Percentiles rank a stretch among this genome's conserved stretches.
These are phyloP conservation scores for Bradypus variegatus DNA, from an alignment of 2,797 vertebrate species.

Conservation along the genomic window DNA sequence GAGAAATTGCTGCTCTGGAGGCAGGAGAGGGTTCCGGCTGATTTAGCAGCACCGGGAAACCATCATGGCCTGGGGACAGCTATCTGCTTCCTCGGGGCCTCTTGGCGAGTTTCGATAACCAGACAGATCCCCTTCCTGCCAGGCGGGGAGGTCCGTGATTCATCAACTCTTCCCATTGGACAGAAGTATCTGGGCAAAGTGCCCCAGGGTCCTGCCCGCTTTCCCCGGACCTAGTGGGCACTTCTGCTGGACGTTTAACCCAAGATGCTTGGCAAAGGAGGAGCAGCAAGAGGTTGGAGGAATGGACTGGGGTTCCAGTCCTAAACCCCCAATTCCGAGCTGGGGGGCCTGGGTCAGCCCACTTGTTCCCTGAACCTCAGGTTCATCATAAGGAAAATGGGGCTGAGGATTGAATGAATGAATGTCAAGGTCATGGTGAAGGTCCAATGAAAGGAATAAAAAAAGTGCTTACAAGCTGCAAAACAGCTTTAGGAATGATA, in stretches of 20 bases:
- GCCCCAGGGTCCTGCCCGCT: rapidly evolving
- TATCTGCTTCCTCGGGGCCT: background rate
- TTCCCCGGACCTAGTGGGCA: background rate
- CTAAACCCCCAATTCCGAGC: background rate
- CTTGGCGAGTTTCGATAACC: background rate
- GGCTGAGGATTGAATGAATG: background rate
- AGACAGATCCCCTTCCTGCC: background rate
- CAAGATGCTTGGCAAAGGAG: background rate
- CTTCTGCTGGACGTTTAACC: background rate
- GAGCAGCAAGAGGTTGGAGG: no score
- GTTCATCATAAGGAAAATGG: background rate
- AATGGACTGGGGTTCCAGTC: background rate
- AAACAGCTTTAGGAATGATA: background rate
- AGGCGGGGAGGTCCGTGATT: rapidly evolving
- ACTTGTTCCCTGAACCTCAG: background rate
- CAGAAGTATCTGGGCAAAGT: background rate
- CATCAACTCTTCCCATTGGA: background rate
- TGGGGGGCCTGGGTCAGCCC: background rate
- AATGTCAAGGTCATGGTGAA: background rate
- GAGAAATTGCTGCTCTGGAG: background rate
- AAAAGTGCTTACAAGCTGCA: background rate
- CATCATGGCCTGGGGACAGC: background rate
- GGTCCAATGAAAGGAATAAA: background rate
- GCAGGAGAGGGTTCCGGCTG: background rate
- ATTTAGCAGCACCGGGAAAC: rapidly evolving